Percentiles rank a stretch among this genome's conserved stretches.
phyloP scores from a whole-genome alignment of 2,888 invertebrate genomes.

The Ochropacha duplaris region DNA sequence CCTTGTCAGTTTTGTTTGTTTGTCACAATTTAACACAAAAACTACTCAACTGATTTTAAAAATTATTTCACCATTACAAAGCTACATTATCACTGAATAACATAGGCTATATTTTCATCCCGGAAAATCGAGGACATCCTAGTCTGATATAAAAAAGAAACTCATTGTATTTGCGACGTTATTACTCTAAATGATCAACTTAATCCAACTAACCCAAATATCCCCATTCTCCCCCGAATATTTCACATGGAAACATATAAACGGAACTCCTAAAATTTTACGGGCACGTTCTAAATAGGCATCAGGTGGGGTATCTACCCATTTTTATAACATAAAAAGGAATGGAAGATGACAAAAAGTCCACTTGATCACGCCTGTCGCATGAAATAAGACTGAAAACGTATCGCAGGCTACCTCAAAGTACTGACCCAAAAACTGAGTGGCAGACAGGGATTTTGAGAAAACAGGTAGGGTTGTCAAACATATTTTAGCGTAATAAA shows the following conservation, averaged over 20 bases:
- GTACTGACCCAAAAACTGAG: constrained; percentile 57
- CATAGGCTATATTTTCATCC: too few relatives aligned
- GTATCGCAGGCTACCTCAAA: constrained; percentile 36
- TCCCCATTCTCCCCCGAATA: background rate
- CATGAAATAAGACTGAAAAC: constrained; percentile 25
- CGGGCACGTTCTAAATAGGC: background rate
- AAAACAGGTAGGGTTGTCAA: background rate
- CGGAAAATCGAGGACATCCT: too few relatives aligned
- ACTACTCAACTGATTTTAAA: too few relatives aligned
- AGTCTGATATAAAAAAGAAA: too few relatives aligned
- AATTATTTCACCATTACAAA: too few relatives aligned
- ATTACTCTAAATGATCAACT: background rate
- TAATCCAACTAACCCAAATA: background rate
- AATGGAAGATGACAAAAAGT: constrained; percentile 5
- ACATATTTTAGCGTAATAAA: too few relatives aligned
- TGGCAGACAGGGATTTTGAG: constrained; percentile 18
- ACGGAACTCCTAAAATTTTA: constrained; percentile 6
- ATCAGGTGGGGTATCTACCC: constrained; percentile 2
- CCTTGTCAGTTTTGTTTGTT: too few relatives aligned
- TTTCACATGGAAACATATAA: background rate
- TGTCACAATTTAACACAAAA: too few relatives aligned
- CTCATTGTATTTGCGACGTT: background rate
- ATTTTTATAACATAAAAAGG: background rate
- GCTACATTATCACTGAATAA: too few relatives aligned
- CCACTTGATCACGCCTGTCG: constrained; percentile 21